Percentiles rank a stretch among this genome's conserved stretches.
phyloP scores from a whole-genome alignment of 2,888 invertebrate genomes.

The Rotaria magnacalcarata region DNA sequence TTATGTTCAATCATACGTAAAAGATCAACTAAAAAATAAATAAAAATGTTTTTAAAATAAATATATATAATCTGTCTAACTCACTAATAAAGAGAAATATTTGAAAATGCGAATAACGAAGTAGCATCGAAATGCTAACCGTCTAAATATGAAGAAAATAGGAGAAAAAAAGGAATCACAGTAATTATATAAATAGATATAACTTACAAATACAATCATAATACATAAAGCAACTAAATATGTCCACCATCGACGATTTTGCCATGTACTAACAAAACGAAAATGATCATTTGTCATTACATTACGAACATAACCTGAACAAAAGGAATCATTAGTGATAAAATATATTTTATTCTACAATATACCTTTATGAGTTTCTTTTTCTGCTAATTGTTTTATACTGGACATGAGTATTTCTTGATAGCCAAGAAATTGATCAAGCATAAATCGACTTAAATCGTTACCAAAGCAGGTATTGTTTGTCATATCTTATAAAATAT shows the following conservation, averaged over 20 bases:
- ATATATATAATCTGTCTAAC: constrained; percentile 55
- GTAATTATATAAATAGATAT: not conserved
- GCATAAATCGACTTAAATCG: constrained; percentile 77
- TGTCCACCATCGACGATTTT: constrained; percentile 72
- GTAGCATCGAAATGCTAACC: constrained; percentile 90
- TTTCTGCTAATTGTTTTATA: constrained; percentile 86
- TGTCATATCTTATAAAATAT: not conserved
- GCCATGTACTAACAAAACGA: constrained; percentile 93
- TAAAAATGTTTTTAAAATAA: no score
- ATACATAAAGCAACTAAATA: constrained; percentile 91
- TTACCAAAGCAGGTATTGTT: constrained; percentile 77
- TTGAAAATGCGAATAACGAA: constrained; percentile 97
- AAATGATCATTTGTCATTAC: constrained; percentile 97
- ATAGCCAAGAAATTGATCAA: constrained; percentile 88
- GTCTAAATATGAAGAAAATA: constrained; percentile 71
- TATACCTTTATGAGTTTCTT: constrained; percentile 81
- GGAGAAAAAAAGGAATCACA: not conserved
- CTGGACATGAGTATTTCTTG: constrained; percentile 94
- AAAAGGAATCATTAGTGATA: not conserved
- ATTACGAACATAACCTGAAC: constrained; percentile 66
- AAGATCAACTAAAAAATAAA: constrained; percentile 73
- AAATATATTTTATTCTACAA: not conserved
- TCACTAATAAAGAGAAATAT: constrained; percentile 97
- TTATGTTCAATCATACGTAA: constrained; percentile 97
- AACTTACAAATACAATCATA: constrained; percentile 95